phyloP scores from a whole-genome alignment of 2,797 vertebrate genomes.

The Ceryle rudis region DNA sequence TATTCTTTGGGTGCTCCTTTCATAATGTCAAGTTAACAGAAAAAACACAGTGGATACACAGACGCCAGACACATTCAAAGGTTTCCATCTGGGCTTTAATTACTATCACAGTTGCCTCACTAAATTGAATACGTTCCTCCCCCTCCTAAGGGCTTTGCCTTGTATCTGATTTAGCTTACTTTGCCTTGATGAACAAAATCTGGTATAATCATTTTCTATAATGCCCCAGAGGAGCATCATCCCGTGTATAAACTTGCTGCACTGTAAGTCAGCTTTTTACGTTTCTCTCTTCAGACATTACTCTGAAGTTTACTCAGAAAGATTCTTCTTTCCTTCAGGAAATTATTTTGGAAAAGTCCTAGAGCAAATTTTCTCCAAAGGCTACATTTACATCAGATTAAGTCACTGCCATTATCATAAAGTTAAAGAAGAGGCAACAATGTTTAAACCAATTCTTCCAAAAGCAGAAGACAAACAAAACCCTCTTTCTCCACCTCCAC shows the following conservation, averaged over 20 bases:
- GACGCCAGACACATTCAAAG: constrained; percentile 52
- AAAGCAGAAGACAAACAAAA: neutral
- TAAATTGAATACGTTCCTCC: constrained; percentile 45
- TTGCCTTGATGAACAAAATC: constrained; percentile 67
- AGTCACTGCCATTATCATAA: neutral
- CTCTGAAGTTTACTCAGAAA: neutral
- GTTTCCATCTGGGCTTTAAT: constrained; percentile 66
- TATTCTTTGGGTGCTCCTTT: constrained; percentile 59
- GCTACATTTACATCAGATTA: constrained; percentile 20
- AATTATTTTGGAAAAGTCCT: constrained; percentile 42
- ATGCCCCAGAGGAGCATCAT: constrained; percentile 55
- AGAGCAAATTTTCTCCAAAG: constrained; percentile 32
- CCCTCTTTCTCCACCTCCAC: neutral
- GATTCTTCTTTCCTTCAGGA: constrained; percentile 29
- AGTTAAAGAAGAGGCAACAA: neutral
- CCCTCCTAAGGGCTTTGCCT: constrained; percentile 52
- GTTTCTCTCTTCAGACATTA: constrained; percentile 3
- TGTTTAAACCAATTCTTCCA: constrained; percentile 1
- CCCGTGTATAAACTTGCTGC: constrained; percentile 35
- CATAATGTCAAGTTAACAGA: constrained; percentile 69
- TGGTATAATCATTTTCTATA: constrained; percentile 57
- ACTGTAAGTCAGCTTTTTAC: constrained; percentile 7
- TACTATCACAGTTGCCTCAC: constrained; percentile 64
- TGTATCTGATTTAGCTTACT: constrained; percentile 67
- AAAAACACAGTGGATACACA: constrained; percentile 45